A percentile compares a stretch with the other conserved stretches of the same genome.
phyloP scores from a whole-genome alignment of 2,797 vertebrate genomes.

The Danio aesculapii region DNA sequence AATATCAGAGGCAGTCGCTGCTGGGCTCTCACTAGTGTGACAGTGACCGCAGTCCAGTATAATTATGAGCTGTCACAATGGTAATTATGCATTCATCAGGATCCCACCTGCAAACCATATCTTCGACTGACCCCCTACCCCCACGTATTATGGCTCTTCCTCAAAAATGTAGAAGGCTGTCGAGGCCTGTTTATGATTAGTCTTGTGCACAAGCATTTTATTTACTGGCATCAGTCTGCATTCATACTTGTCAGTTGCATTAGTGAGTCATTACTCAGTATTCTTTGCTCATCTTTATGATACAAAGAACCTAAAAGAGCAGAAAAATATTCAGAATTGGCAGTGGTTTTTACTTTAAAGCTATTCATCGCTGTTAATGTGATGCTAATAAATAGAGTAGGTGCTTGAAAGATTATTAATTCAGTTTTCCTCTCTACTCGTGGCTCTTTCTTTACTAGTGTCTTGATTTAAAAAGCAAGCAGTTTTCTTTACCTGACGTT shows the following conservation, averaged over 20 bases:
- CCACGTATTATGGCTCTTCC: background rate
- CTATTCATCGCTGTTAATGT: background rate
- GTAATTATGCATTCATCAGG: background rate
- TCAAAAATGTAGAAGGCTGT: background rate
- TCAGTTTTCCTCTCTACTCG: background rate
- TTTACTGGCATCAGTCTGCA: background rate
- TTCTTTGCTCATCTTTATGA: conserved; percentile 2
- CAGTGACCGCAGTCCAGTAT: background rate
- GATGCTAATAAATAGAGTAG: background rate
- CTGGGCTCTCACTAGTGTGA: background rate
- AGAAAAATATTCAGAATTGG: background rate
- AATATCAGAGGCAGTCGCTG: background rate
- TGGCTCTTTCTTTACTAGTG: background rate
- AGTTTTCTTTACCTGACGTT: background rate
- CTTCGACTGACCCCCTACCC: background rate
- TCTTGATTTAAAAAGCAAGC: background rate
- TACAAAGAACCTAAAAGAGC: conserved; percentile 1
- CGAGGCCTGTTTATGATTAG: background rate
- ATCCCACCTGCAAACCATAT: background rate
- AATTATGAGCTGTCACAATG: background rate
- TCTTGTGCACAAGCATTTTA: background rate
- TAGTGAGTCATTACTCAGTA: background rate
- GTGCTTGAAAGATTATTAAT: background rate
- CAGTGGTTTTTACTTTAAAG: background rate
- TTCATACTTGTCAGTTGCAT: background rate